Base-by-base conservation (phyloP, 37 sponge, comb jelly and placozoan genomes). In the Halichondria panicea region DNA sequence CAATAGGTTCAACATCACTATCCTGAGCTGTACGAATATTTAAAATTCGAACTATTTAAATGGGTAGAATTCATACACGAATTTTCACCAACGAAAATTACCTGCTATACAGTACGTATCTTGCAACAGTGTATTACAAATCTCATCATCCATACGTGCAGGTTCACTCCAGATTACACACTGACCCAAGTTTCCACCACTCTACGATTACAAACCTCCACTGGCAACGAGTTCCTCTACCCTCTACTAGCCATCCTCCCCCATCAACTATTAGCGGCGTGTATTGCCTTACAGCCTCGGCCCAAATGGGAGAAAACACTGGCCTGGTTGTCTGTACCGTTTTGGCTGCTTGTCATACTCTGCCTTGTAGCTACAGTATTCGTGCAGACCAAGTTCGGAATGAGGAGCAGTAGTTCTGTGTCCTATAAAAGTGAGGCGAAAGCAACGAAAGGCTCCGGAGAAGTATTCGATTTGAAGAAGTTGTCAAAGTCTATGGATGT, bases 161-260 rank as follows among this genome's bases (percentile, higher is more conserved):
- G 88, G 35, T 84, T 72, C 42, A 75, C 66, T 27, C 88, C 93
- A 4, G 89, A 87, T 68, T 92, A 77, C 78, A 92, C 89, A 39
- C 66, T 92, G 44, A 88, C 93, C 28, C 89, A 70, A 40, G 74
- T 92, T 19, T 73, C 77, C 9, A 74, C 41, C 38, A 76, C 74
- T 30, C 82, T 92, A 0, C 53, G 61, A 30, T 15, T 92, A 27
- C 70, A 85, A 33, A 80, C 77, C 19, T 78, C 92, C 24, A 56
- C 40, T 28, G 77, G 74, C 1, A 46, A 61, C 2, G 58, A 57
- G 32, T 54, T 92, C 3, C 44, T 53, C 35, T 92, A 78, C 64
- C 84, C 84, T 43, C 74, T 92, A 19, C 60, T 84, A 13, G 85
- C 89, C n/a, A 68, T 70, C 38, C 85, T 92, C 13, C 93, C 93